Conservation (phyloP, 2,113 vertebrate genomes). For the Haplochromis vanheusdeni region DNA sequence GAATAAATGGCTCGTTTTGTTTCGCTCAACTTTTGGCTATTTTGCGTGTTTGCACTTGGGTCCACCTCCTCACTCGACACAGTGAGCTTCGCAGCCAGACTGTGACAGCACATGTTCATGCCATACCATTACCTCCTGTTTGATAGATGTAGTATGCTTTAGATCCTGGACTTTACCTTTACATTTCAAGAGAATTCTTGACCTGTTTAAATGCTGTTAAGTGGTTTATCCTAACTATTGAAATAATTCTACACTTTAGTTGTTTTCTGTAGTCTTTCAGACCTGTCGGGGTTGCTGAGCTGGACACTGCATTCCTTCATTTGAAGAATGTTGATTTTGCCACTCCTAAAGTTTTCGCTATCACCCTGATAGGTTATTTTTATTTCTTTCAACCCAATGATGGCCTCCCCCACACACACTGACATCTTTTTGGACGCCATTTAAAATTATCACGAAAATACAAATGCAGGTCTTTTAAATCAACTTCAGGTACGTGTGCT, state of each 20-base stretch:
- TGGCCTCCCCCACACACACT: background rate
- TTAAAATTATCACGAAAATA: background rate
- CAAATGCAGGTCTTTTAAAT: background rate
- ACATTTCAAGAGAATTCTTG: background rate
- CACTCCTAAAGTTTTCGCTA: background rate
- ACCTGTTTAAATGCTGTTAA: background rate
- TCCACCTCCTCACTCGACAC: background rate
- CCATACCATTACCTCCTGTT: background rate
- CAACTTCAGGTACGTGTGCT: background rate
- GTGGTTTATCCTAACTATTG: background rate
- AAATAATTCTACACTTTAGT: background rate
- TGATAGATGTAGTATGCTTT: background rate
- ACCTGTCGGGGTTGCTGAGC: background rate
- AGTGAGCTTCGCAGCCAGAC: background rate
- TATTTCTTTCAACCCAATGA: background rate
- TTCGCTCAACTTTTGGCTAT: fast-evolving
- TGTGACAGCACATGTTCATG: background rate
- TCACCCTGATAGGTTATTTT: background rate
- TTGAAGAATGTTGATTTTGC: background rate
- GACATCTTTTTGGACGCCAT: background rate
- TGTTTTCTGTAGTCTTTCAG: background rate
- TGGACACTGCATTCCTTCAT: background rate
- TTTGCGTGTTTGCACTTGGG: fast-evolving
- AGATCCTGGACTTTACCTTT: background rate
- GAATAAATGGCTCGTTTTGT: fast-evolving